These are phyloP conservation scores for Saguinus midas DNA, from an alignment of 2,113 vertebrate genomes.

Conservation along the genomic window DNA sequence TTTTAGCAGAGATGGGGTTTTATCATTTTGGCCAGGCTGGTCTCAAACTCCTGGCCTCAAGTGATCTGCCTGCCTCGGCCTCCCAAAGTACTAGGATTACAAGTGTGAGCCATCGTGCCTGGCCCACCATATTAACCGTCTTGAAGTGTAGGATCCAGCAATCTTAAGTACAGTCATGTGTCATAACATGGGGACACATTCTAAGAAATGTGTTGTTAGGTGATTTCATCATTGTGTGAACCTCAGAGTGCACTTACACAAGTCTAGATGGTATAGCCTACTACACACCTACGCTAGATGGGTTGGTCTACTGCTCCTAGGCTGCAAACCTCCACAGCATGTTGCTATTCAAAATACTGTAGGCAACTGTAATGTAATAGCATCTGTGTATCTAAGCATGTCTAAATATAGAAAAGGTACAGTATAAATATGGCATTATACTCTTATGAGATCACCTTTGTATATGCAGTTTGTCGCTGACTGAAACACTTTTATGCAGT, in stretches of 20 bases:
- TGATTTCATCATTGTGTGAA: not conserved
- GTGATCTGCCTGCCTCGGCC: too few relatives aligned
- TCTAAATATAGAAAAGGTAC: not conserved
- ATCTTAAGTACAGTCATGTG: not conserved
- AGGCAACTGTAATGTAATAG: not conserved
- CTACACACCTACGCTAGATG: not conserved
- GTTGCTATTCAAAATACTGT: not conserved
- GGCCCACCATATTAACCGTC: not conserved
- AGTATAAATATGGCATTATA: not conserved
- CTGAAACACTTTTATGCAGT: not conserved
- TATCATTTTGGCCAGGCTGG: too few relatives aligned
- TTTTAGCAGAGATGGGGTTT: too few relatives aligned
- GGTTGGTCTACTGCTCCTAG: not conserved
- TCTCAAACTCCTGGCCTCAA: too few relatives aligned
- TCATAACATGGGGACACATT: not conserved
- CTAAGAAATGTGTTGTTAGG: not conserved
- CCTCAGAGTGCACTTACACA: not conserved
- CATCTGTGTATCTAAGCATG: not conserved
- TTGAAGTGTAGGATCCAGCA: not conserved
- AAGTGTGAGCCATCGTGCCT: too few relatives aligned
- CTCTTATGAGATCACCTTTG: not conserved
- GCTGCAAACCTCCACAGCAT: not conserved
- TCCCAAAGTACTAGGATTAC: too few relatives aligned
- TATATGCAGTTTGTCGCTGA: not conserved
- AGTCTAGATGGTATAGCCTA: not conserved